Conservation (phyloP, 2,797 vertebrate species). For the Delichon dasypus region DNA sequence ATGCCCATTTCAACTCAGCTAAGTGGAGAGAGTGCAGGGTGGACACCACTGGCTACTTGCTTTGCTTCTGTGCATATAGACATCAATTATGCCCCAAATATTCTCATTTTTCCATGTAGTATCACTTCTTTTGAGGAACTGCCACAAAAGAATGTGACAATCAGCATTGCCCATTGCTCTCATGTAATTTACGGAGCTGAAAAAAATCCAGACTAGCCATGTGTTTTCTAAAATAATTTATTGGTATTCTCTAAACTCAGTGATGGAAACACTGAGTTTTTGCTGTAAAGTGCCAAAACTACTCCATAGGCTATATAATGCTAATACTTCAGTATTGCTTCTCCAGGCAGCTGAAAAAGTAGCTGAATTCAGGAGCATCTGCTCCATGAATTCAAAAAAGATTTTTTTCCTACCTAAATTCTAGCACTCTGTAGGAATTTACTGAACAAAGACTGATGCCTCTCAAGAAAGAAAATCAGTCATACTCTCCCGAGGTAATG, state of each 20-base stretch:
- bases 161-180: fast-evolving
- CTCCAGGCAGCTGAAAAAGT: not conserved
- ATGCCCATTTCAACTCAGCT: not conserved
- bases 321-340: not conserved
- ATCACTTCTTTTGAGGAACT: not conserved
- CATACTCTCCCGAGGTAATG: not conserved
- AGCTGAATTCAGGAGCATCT: not conserved
- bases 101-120: not conserved
- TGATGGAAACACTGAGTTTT: not conserved
- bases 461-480: not conserved
- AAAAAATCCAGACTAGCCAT: not conserved
- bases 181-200: not conserved
- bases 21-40: fast-evolving
- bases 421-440: not conserved
- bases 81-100: not conserved
- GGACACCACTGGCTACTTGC: not conserved
- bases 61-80: not conserved
- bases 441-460: not conserved
- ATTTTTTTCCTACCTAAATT: not conserved
- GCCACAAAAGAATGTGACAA: not conserved
- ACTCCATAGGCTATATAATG: not conserved
- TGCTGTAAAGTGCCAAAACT: not conserved
- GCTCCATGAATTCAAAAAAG: not conserved
- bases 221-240: not conserved
- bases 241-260: not conserved